Base-by-base conservation (phyloP, 2,113 vertebrate species). In the Todiramphus chloris region DNA sequence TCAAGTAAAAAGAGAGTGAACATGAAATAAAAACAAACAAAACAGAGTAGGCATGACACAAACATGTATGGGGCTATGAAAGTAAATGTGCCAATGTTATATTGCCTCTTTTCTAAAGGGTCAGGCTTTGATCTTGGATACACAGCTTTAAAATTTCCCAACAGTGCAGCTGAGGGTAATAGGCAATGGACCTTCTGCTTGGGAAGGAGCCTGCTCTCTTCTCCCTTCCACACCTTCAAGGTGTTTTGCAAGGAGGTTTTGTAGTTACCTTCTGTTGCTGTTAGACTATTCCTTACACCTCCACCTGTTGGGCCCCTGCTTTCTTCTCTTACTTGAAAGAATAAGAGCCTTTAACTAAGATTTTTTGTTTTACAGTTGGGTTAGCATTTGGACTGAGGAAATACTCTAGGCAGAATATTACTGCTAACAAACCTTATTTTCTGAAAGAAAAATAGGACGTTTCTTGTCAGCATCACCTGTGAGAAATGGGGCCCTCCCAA, bases 401-500 rank as follows among this genome's bases (percentile, higher is more conserved):
- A 72, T 81, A 90, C 16, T 94, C 83, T 17, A 75, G 30, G 31
- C 28, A 67, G 23, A 94, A 77, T 16, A 70, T 46, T 82, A 64
- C 84, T 76, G 66, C 30, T 88, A 92, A 74, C 18, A 81, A 83
- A 81, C 10, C 2, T 10, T 59, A 70, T 63, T 90, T 87, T 83
- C 63, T 86, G 73, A 79, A 63, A 82, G 48, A 62, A 63, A 90
- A 73, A 16, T 8, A 51, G 24, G 18, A 37, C 92, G 33, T 70
- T 93, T 89, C 44, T 95, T 96, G 94, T 77, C 72, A 84, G 83
- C 56, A 78, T 23, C 35, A 41, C 46, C 64, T 87, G 39, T 93
- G 86, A 95, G 86, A 96, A 93, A 95, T 46, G 69, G 44, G 86
- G 94, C 89, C 80, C 60, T 93, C 11, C 2, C 86, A 95, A 84